Base-by-base conservation (phyloP, 2,797 vertebrate species). In the Neostethus bicornis region DNA sequence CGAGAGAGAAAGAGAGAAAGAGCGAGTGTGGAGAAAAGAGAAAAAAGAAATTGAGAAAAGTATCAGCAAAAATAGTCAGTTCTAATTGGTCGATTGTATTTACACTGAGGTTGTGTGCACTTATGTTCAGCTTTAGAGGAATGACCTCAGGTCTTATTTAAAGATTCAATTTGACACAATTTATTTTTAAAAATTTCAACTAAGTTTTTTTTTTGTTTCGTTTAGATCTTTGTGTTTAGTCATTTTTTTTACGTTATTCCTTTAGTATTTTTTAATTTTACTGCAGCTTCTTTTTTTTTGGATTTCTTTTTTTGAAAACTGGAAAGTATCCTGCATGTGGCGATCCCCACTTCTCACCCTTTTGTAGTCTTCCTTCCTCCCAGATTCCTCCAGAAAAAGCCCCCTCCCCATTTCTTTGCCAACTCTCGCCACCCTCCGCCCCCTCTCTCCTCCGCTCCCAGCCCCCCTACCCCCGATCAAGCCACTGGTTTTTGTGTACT, bases 61-160 rank as follows among this genome's bases (percentile, higher is more conserved):
- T 91, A 94, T 95, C 93, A 92, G 94, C 94, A 97, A 96, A 97
- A 92, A 95, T 92, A 93, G 94, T 96, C 94, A 95, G 94, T 91
- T 92, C 89, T 93, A 93, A 93, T 93, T 93, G 92, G 93, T 94
- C 92, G 91, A 89, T 95, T 93, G 94, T 91, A 91, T 95, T 94
- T 92, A 91, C 57, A 64, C 55, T 67, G n/a, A n/a, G n/a, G n/a
- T n/a, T n/a, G n/a, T n/a, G n/a, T n/a, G n/a, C n/a, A n/a, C n/a
- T n/a, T n/a, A n/a, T n/a, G n/a, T n/a, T n/a, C n/a, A n/a, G n/a
- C n/a, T n/a, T n/a, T n/a, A n/a, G n/a, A n/a, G n/a, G n/a, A n/a
- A n/a, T n/a, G n/a, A n/a, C n/a, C n/a, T n/a, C n/a, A n/a, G n/a
- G n/a, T n/a, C n/a, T n/a, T n/a, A n/a, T n/a, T n/a, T n/a, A n/a